Conservation (phyloP, 1,140 invertebrate species). For the Ceratina japonica region DNA sequence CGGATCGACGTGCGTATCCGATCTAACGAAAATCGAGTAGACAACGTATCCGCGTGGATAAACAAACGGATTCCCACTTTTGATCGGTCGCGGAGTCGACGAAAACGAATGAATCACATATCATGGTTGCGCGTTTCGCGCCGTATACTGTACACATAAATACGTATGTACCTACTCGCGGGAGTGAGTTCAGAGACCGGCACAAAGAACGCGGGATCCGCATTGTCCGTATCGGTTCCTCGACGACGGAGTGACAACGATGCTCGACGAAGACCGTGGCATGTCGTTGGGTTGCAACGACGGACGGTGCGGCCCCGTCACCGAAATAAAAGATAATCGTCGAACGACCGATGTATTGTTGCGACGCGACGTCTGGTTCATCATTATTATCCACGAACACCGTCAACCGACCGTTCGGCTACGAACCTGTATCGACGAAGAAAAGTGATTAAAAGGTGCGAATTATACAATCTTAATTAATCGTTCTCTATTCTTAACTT, state of each 20-base stretch:
- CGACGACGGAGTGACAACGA: too few species aligned
- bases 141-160: background rate
- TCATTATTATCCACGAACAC: slow-evolving; percentile 51
- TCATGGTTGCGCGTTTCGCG: slow-evolving; percentile 53
- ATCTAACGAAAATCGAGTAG: too few species aligned
- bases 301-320: too few species aligned
- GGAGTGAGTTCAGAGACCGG: slow-evolving; percentile 50
- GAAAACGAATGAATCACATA: slow-evolving; percentile 57
- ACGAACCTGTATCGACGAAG: slow-evolving; percentile 65
- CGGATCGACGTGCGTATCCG: background rate
- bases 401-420: slow-evolving; percentile 45
- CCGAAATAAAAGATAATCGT: slow-evolving; percentile 38
- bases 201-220: slow-evolving; percentile 44
- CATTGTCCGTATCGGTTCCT: too few species aligned
- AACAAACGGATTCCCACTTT: slow-evolving; percentile 20
- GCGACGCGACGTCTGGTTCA: slow-evolving; percentile 50
- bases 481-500: slow-evolving; percentile 18
- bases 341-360: slow-evolving; percentile 59
- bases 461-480: slow-evolving; percentile 69
- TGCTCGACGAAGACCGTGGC: too few species aligned
- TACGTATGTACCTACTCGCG: slow-evolving; percentile 11
- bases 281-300: too few species aligned
- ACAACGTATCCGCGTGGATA: background rate
- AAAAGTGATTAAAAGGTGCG: slow-evolving; percentile 26
- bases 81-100: slow-evolving; percentile 27